Percentiles rank a stretch among this genome's conserved stretches.
Conservation (phyloP, 2,797 vertebrate species). For the Allobates femoralis region DNA sequence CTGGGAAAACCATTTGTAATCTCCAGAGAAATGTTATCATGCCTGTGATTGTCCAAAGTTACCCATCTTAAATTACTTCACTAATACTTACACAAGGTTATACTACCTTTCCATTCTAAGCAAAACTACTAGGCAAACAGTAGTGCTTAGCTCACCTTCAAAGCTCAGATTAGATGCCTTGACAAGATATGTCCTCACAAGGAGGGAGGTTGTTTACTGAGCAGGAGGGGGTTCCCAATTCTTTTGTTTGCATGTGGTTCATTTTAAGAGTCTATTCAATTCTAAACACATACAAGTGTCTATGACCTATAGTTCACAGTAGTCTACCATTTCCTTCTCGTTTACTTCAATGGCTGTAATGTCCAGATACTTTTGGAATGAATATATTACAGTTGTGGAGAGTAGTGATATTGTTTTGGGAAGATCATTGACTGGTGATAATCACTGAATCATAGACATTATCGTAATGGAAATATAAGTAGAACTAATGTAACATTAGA, state of each 20-base stretch:
- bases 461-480: no score
- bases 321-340: constrained; percentile 17
- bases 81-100: constrained; percentile 33
- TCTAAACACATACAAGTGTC: constrained; percentile 42
- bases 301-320: constrained; percentile 8
- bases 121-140: constrained; percentile 45
- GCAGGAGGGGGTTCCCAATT: constrained; percentile 1
- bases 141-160: constrained; percentile 29
- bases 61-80: constrained; percentile 42
- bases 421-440: neutral
- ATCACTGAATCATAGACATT: neutral
- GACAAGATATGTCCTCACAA: constrained; percentile 48
- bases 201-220: constrained; percentile 29
- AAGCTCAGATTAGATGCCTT: constrained; percentile 55
- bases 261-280: constrained; percentile 39
- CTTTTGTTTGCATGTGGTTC: constrained; percentile 34
- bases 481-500: no score
- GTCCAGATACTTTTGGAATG: neutral
- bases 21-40: constrained; percentile 24
- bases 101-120: constrained; percentile 46
- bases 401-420: neutral
- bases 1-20: neutral
- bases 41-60: constrained; percentile 8
- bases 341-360: neutral
- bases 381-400: neutral